phyloP scores from a whole-genome alignment of 2,113 vertebrate genomes.

The Bos taurus region DNA sequence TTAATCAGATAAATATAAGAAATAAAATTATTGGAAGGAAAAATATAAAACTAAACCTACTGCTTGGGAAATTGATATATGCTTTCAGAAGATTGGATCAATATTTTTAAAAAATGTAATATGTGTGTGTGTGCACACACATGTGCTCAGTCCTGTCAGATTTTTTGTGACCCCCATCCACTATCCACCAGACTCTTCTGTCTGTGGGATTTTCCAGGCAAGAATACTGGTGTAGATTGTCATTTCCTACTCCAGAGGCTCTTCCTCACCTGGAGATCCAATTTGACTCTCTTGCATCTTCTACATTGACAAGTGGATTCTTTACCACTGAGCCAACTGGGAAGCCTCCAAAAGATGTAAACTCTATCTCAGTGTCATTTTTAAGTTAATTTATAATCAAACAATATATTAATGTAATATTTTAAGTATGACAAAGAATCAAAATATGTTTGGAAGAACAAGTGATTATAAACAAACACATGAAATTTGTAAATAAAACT shows the following conservation, averaged over 20 bases:
- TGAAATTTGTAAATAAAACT: neutral
- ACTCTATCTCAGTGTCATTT: neutral
- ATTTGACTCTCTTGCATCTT: neutral
- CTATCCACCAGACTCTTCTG: neutral
- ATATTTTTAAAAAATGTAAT: neutral
- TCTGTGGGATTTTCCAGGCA: neutral
- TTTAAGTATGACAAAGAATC: neutral
- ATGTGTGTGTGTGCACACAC: rapidly evolving
- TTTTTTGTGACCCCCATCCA: neutral
- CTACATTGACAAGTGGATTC: neutral
- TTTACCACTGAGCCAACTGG: neutral
- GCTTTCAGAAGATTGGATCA: neutral
- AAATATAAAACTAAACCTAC: neutral
- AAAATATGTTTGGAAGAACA: neutral
- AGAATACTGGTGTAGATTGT: neutral
- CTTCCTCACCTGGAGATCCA: neutral
- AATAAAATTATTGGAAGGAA: neutral
- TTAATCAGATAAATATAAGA: neutral
- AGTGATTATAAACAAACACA: neutral
- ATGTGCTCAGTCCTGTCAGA: neutral
- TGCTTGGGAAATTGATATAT: neutral
- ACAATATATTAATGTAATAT: neutral
- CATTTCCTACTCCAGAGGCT: neutral
- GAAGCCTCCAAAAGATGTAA: neutral
- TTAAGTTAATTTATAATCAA: neutral